Percentiles rank a stretch among this genome's conserved stretches.
phyloP scores from a whole-genome alignment of 2,113 vertebrate species.

The Piaya cayana region DNA sequence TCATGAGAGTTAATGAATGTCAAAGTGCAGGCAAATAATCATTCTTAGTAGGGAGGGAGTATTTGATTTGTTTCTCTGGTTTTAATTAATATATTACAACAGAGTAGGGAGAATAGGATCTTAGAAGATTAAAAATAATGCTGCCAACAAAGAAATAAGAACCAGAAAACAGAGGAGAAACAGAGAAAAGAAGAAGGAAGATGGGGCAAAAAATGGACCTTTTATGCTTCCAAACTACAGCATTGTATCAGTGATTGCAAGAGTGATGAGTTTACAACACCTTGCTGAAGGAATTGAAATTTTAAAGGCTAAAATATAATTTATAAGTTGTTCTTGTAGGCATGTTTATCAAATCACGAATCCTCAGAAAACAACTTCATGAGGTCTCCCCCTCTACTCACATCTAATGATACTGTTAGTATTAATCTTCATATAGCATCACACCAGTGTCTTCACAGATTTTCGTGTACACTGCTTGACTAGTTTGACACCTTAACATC shows the following conservation, averaged over 20 bases:
- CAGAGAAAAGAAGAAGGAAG: neutral
- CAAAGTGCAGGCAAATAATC: neutral
- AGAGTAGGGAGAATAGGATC: neutral
- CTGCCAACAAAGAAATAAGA: neutral
- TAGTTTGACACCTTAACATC: conserved; percentile 5
- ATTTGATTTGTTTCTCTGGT: neutral
- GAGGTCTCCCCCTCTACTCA: neutral
- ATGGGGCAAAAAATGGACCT: rapidly evolving
- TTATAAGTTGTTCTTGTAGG: neutral
- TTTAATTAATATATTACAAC: neutral
- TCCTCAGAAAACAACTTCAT: neutral
- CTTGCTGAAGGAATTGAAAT: neutral
- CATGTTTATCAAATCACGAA: conserved; percentile 2
- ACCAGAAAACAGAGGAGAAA: neutral
- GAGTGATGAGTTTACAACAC: neutral
- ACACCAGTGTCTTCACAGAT: neutral
- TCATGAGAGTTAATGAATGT: neutral
- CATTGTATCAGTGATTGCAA: neutral
- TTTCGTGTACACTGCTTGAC: neutral
- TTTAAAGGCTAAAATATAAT: neutral
- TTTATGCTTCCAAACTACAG: neutral
- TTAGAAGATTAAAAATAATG: neutral
- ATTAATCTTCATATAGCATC: neutral
- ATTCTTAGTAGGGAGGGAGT: neutral
- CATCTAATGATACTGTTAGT: neutral